A percentile compares a stretch with the other conserved stretches of the same genome.
These are phyloP conservation scores for Rhinoderma darwinii DNA, from an alignment of 2,113 vertebrate genomes.

Conservation along the genomic window DNA sequence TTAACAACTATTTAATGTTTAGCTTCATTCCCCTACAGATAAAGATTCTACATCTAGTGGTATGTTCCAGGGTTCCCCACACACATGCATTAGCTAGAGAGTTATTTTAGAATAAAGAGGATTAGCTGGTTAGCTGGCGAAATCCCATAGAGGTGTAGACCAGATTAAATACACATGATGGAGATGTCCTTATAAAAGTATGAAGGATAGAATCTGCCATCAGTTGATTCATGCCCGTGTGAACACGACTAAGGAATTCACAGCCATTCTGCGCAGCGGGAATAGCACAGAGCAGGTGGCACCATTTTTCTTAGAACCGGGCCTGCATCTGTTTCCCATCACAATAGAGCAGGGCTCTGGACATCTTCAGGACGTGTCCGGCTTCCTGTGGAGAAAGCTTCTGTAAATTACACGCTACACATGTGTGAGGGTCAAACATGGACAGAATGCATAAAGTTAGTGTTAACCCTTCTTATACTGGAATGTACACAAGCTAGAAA, in stretches of 20 bases:
- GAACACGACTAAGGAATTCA: slow-evolving; percentile 53
- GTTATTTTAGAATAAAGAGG: background rate
- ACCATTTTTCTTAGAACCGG: slow-evolving; percentile 74
- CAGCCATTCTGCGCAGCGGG: slow-evolving; percentile 59
- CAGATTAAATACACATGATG: slow-evolving; percentile 54
- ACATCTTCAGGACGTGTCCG: slow-evolving; percentile 84
- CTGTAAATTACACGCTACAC: slow-evolving; percentile 88
- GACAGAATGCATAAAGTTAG: slow-evolving; percentile 72
- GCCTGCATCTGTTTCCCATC: slow-evolving; percentile 92
- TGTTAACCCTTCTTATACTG: slow-evolving; percentile 37
- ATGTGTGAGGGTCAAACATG: slow-evolving; percentile 89
- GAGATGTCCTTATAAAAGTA: slow-evolving; percentile 44
- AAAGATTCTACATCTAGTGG: background rate
- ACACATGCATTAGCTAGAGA: background rate
- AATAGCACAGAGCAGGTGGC: slow-evolving; percentile 78
- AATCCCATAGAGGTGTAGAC: slow-evolving; percentile 24
- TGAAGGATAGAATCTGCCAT: slow-evolving; percentile 47
- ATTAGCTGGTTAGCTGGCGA: background rate
- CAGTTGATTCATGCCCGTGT: slow-evolving; percentile 56
- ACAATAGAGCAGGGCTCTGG: slow-evolving; percentile 85
- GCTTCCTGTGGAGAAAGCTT: slow-evolving; percentile 87
- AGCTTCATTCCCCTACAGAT: background rate
- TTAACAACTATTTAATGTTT: background rate
- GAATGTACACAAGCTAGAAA: background rate
- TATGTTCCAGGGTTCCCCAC: background rate